Evolutionary conservation across 2,888 invertebrate genomes (phyloP).

Genomic region (Metellina segmentata): DNA sequence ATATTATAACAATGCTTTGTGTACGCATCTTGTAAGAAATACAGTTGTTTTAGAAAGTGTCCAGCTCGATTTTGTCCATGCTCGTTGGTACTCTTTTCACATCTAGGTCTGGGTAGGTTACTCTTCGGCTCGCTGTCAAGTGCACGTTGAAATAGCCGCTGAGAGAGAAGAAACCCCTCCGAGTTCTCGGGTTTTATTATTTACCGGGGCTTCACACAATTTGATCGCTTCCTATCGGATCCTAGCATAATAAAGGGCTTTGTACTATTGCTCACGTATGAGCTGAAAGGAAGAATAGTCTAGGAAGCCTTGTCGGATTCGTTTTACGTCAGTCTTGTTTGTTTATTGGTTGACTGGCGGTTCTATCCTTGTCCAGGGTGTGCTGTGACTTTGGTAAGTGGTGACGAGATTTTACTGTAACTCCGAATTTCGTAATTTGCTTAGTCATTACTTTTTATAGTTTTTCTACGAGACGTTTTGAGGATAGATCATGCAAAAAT

Average conservation of each 20-base stretch:
- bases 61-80: background rate
- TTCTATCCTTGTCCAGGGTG: too few relatives aligned
- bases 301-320: background rate
- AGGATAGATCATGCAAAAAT: too few relatives aligned
- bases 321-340: background rate
- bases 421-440: too few relatives aligned
- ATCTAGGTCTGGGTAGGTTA: background rate
- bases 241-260: constrained; percentile 40
- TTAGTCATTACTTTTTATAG: too few relatives aligned
- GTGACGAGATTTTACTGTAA: too few relatives aligned
- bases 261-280: constrained; percentile 12
- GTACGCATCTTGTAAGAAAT: too few relatives aligned
- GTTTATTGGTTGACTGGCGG: too few relatives aligned
- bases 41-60: too few relatives aligned
- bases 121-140: constrained; percentile 19
- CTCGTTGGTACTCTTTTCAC: background rate
- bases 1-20: too few relatives aligned
- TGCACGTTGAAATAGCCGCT: constrained; percentile 20
- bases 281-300: background rate
- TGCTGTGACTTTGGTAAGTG: too few relatives aligned
- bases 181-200: constrained; percentile 31
- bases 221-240: background rate
- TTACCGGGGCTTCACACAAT: constrained; percentile 14
- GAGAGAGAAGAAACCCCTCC: background rate
- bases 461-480: too few relatives aligned